phyloP scores from a whole-genome alignment of 2,888 invertebrate species.

The Hypercompe scribonia region DNA sequence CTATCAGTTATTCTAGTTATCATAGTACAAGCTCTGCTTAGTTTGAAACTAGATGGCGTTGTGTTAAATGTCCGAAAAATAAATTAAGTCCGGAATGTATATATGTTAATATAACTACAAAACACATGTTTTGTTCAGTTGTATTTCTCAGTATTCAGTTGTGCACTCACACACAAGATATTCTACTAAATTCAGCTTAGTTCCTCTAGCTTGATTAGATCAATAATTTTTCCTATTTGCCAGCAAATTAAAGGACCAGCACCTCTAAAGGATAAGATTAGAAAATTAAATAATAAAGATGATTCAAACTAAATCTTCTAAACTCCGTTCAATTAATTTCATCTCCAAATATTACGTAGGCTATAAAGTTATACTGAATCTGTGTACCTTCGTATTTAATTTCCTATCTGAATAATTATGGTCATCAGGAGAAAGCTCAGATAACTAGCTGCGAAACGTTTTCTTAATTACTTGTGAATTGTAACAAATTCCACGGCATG shows the following conservation, averaged over 20 bases:
- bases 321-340: constrained; percentile 38
- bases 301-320: neutral
- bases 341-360: constrained; percentile 23
- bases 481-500: constrained; percentile 45
- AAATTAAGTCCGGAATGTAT: too few species aligned
- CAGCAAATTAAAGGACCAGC: neutral
- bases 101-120: too few species aligned
- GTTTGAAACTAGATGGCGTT: too few species aligned
- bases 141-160: neutral
- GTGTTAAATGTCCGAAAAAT: too few species aligned
- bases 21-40: too few species aligned
- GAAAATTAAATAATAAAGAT: neutral
- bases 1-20: too few species aligned
- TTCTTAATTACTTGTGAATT: constrained; percentile 53
- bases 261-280: neutral
- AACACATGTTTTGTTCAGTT: too few species aligned
- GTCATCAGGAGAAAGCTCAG: constrained; percentile 42
- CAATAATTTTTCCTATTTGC: too few species aligned
- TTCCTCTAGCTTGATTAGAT: neutral
- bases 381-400: constrained; percentile 35
- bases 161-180: neutral
- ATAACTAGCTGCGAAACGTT: constrained; percentile 44
- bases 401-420: constrained; percentile 51
- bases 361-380: constrained; percentile 6
- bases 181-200: neutral